These are phyloP conservation scores for Blera fallax DNA, from an alignment of 2,888 invertebrate species.

Conservation along the genomic window DNA sequence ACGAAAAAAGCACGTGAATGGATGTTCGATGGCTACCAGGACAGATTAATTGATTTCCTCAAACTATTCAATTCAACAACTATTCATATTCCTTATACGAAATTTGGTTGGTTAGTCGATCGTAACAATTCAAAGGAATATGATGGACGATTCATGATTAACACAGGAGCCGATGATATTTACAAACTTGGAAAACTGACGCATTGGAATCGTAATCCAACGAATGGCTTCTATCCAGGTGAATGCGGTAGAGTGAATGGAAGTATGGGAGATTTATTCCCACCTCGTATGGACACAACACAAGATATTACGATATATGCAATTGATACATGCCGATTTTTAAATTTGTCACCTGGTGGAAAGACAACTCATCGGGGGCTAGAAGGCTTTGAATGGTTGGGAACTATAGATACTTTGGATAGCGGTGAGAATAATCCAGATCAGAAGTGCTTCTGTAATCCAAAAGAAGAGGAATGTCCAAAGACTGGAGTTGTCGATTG, in stretches of 20 bases:
- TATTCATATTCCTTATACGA: conserved; percentile 86
- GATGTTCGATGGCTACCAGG: conserved; percentile 92
- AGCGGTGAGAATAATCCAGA: conserved; percentile 85
- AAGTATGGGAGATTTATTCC: conserved; percentile 91
- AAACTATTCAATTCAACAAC: conserved; percentile 82
- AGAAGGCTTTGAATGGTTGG: conserved; percentile 81
- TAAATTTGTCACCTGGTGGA: conserved; percentile 79
- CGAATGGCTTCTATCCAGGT: conserved; percentile 83
- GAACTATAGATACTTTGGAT: conserved; percentile 87
- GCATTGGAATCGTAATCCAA: conserved; percentile 86
- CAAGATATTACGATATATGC: conserved; percentile 87
- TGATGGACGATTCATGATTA: conserved; percentile 90
- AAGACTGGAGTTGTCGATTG: conserved; percentile 87
- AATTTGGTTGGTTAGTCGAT: conserved; percentile 93
- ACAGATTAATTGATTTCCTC: conserved; percentile 85
- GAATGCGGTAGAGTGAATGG: conserved; percentile 88
- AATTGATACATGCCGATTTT: conserved; percentile 90
- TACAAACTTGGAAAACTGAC: conserved; percentile 86
- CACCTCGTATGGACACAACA: conserved; percentile 83
- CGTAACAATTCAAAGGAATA: conserved; percentile 88
- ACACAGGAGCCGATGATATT: conserved; percentile 87
- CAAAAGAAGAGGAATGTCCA: conserved; percentile 82
- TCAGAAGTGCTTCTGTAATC: conserved; percentile 87
- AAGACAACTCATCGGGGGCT: conserved; percentile 75
- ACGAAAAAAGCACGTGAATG: conserved; percentile 87